Evolutionary conservation across 1,140 invertebrate species (phyloP).

Genomic region (Drosophila leontia): DNA sequence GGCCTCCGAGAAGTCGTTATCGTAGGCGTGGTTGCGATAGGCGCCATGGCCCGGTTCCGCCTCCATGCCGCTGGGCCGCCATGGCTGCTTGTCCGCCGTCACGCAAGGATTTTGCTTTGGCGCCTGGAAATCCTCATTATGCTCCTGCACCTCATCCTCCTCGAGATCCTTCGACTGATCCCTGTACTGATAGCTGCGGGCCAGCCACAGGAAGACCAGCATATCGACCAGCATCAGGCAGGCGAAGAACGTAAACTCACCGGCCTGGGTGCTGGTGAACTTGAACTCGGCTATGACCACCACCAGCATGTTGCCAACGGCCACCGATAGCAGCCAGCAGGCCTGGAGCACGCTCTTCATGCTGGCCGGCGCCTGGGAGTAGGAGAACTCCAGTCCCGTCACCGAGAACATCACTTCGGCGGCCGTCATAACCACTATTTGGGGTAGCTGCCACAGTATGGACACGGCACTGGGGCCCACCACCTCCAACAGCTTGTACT

Average conservation of each 20-base stretch:
- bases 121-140: neutral
- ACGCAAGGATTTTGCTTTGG: neutral
- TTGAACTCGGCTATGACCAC: conserved; percentile 89
- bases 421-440: conserved; percentile 94
- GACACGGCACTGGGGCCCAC: conserved; percentile 90
- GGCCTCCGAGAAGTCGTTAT: conserved; percentile 47
- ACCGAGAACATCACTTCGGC: conserved; percentile 95
- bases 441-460: conserved; percentile 94
- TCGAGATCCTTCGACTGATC: conserved; percentile 30
- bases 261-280: conserved; percentile 84
- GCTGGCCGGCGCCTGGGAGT: conserved; percentile 92
- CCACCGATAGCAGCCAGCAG: conserved; percentile 94
- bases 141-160: neutral
- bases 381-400: conserved; percentile 96
- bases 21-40: conserved; percentile 53
- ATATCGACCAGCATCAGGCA: conserved; percentile 93
- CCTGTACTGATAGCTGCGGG: conserved; percentile 87
- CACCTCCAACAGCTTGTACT: conserved; percentile 76
- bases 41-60: conserved; percentile 34
- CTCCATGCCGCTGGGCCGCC: neutral
- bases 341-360: conserved; percentile 97
- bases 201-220: conserved; percentile 91
- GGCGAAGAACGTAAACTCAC: conserved; percentile 95
- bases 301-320: conserved; percentile 96
- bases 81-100: neutral